These are phyloP conservation scores for Spinibarbus caldwelli DNA, from an alignment of 2,797 vertebrate genomes.

Conservation along the genomic window DNA sequence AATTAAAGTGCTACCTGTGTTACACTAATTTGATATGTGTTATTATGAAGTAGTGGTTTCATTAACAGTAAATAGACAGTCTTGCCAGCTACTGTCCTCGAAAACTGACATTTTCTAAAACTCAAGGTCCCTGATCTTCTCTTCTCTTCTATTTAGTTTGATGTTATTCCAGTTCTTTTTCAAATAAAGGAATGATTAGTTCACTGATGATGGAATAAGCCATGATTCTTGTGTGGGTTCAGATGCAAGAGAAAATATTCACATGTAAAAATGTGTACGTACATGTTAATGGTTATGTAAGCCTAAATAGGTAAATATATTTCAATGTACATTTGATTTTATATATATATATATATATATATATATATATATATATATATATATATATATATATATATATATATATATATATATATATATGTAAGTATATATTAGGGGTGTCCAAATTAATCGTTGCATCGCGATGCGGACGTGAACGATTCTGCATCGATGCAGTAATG, in stretches of 20 bases:
- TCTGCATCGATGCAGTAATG: too few relatives aligned
- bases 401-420: too few relatives aligned
- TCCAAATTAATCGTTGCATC: too few relatives aligned
- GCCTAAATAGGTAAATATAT: too few relatives aligned
- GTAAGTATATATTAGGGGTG: too few relatives aligned
- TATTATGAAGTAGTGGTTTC: constrained; percentile 40
- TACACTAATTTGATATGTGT: constrained; percentile 41
- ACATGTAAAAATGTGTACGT: constrained; percentile 12
- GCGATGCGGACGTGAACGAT: too few relatives aligned
- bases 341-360: too few relatives aligned
- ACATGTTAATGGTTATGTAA: too few relatives aligned
- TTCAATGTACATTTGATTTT: too few relatives aligned
- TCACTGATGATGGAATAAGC: constrained; percentile 39
- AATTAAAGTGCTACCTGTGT: constrained; percentile 32
- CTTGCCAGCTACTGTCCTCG: constrained; percentile 48
- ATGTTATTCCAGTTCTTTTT: constrained; percentile 59
- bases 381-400: too few relatives aligned
- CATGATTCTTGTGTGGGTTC: constrained; percentile 40
- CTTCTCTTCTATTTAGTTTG: constrained; percentile 56
- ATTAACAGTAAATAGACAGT: constrained; percentile 48
- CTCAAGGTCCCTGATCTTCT: constrained; percentile 46
- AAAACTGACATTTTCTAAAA: constrained; percentile 34
- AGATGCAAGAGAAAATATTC: neutral
- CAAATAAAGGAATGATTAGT: constrained; percentile 60
- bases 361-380: too few relatives aligned